phyloP scores from a whole-genome alignment of 2,888 invertebrate genomes.

The Acanthosoma haemorrhoidale region DNA sequence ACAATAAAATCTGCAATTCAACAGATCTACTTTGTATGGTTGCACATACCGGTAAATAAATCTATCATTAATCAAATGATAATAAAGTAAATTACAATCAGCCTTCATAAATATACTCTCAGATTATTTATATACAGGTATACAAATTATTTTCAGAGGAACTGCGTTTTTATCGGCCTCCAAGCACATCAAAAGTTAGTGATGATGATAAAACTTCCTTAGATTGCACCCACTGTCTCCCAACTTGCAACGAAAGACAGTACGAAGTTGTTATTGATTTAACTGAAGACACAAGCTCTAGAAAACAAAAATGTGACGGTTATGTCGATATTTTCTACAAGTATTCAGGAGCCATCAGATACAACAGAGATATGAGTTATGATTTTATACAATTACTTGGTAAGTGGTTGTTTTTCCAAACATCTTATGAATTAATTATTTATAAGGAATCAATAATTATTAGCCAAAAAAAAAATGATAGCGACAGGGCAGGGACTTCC shows the following conservation, averaged over 20 bases:
- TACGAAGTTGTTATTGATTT: conserved; percentile 41
- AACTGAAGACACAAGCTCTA: conserved; percentile 37
- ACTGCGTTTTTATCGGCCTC: conserved; percentile 41
- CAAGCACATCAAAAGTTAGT: conserved; percentile 36
- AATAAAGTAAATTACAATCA: background rate
- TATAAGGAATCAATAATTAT: too few relatives aligned
- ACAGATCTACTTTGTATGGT: conserved; percentile 41
- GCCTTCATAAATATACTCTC: background rate
- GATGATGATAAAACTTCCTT: conserved; percentile 26
- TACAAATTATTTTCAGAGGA: conserved; percentile 35
- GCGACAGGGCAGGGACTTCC: too few relatives aligned
- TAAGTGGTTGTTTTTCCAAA: too few relatives aligned
- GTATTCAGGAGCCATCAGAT: conserved; percentile 42
- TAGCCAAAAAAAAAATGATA: too few relatives aligned
- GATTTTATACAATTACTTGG: conserved; percentile 42
- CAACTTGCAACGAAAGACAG: conserved; percentile 42
- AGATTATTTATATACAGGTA: background rate
- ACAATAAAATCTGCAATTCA: conserved; percentile 41
- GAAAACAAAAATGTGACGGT: conserved; percentile 35
- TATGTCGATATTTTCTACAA: conserved; percentile 42
- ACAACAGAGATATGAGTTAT: conserved; percentile 42
- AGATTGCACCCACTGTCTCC: conserved; percentile 42
- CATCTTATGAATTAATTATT: too few relatives aligned
- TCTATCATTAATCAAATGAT: background rate
- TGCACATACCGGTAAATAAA: conserved; percentile 40